These are phyloP conservation scores for Aradophagus sp. DNA, from an alignment of 1,140 invertebrate species.

Conservation along the genomic window DNA sequence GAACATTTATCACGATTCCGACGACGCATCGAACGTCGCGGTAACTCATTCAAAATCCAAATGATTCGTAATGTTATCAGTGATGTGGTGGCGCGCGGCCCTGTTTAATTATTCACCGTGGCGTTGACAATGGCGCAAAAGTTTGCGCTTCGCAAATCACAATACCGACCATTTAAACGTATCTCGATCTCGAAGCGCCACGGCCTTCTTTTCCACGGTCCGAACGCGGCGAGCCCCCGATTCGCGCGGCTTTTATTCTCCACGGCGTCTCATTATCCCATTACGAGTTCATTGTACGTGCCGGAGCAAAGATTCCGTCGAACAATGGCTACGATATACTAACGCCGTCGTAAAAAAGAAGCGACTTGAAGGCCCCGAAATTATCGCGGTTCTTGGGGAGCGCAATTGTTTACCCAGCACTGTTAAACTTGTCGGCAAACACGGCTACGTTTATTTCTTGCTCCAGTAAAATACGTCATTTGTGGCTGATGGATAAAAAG, in stretches of 20 bases:
- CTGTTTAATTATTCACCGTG: slow-evolving; percentile 36
- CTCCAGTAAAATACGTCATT: no score
- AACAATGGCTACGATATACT: slow-evolving; percentile 52
- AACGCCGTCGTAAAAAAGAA: slow-evolving; percentile 49
- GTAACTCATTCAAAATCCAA: no score
- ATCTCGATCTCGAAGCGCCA: slow-evolving; percentile 42
- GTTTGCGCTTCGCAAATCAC: slow-evolving; percentile 37
- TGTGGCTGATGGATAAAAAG: no score
- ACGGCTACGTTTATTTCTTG: no score
- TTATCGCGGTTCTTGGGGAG: slow-evolving; percentile 49
- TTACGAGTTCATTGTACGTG: slow-evolving; percentile 56
- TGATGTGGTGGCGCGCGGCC: no score
- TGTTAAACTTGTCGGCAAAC: slow-evolving; percentile 15
- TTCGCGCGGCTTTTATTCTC: slow-evolving; percentile 48
- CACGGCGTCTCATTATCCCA: slow-evolving; percentile 46
- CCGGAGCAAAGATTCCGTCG: slow-evolving; percentile 48
- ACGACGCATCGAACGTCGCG: no score
- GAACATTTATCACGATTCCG: no score
- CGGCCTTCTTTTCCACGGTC: slow-evolving; percentile 32
- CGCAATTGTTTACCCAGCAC: no score
- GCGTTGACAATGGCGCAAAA: slow-evolving; percentile 42
- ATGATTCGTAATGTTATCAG: no score
- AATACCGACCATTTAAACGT: slow-evolving; percentile 44
- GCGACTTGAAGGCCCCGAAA: slow-evolving; percentile 31
- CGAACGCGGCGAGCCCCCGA: slow-evolving; percentile 24